Evolutionary conservation across 2,797 vertebrate genomes (phyloP), one percentile per base, ranked within the genome.

Genomic region (Halcyon leucocephala): DNA sequence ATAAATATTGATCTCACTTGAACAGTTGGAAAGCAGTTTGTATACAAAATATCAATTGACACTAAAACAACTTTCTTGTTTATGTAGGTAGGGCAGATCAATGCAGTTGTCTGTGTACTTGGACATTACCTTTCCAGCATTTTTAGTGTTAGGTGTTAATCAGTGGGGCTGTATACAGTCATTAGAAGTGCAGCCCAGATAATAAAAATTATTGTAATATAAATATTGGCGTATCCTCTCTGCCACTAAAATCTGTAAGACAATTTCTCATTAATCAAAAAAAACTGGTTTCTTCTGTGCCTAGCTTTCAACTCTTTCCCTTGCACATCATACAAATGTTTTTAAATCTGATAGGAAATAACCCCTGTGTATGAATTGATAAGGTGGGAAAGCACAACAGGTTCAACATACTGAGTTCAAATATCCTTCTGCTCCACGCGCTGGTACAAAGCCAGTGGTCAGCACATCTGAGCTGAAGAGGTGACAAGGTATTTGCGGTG

Each of bases 31-130:
- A 88, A 94, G 91, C 51, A 57, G 71, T 24, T 69, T 87, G 16
- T 90, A 37, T 52, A 60, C 39, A 29, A 79, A 93, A 61, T 69
- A 12, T 85, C 83, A 96, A 80, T 28, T 77, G 73, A 69, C 71
- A 86, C 64, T 93, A 88, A 94, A 87, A 48, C 92, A 77, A 52
- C 64, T 93, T 91, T 48, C 42, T 78, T 88, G 67, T 95, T 84
- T 74, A 37, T 51, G 9, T 64, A 70, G 85, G 41, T 61, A 49
- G 80, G 31, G 93, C 69, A 88, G 42, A 92, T 93, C 69, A 70
- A 39, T 80, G 61, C 44, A 41, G 82, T 86, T 90, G 48, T 80
- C 26, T 31, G 1, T 78, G 14, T 85, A 49, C 86, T 72, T 91
- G 51, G 93, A 79, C 25, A 35, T 69, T 60, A 91, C 33, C n/a